These are phyloP conservation scores for Hydrocynus forskahlii DNA, from an alignment of 2,797 vertebrate genomes.

Conservation along the genomic window DNA sequence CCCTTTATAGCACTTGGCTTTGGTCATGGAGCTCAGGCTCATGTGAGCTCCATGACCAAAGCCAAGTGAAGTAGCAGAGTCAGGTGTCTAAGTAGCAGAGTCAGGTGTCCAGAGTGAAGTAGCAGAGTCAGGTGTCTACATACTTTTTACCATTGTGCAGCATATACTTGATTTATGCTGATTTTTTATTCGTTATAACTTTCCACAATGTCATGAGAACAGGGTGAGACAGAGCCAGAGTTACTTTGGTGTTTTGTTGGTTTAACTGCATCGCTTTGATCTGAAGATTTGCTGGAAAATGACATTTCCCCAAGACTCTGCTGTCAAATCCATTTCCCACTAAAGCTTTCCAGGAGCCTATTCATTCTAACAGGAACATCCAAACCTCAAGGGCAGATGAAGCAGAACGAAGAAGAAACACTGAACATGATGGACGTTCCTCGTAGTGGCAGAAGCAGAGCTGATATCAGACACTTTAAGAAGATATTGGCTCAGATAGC, in stretches of 20 bases:
- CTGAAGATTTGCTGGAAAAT: slow-evolving; percentile 14
- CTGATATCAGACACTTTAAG: too few species aligned
- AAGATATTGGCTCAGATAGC: too few species aligned
- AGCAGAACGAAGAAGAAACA: not conserved
- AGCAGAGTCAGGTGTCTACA: too few species aligned
- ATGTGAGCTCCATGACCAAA: too few species aligned
- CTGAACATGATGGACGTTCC: not conserved
- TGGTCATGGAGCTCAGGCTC: not conserved
- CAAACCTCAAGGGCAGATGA: not conserved
- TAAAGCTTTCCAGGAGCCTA: not conserved
- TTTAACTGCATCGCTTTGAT: not conserved
- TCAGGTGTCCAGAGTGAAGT: too few species aligned
- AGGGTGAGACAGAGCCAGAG: not conserved
- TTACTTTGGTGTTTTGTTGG: not conserved
- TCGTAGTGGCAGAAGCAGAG: not conserved
- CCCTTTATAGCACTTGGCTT: not conserved
- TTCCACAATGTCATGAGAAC: too few species aligned
- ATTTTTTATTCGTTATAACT: too few species aligned
- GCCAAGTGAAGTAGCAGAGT: too few species aligned
- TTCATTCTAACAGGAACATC: not conserved
- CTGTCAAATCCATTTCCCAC: slow-evolving; percentile 9
- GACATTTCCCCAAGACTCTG: not conserved
- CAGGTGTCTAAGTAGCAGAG: too few species aligned
- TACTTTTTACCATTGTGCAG: too few species aligned
- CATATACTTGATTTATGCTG: too few species aligned